Conservation (phyloP, 2,113 vertebrate genomes). For the Hyla sarda region DNA sequence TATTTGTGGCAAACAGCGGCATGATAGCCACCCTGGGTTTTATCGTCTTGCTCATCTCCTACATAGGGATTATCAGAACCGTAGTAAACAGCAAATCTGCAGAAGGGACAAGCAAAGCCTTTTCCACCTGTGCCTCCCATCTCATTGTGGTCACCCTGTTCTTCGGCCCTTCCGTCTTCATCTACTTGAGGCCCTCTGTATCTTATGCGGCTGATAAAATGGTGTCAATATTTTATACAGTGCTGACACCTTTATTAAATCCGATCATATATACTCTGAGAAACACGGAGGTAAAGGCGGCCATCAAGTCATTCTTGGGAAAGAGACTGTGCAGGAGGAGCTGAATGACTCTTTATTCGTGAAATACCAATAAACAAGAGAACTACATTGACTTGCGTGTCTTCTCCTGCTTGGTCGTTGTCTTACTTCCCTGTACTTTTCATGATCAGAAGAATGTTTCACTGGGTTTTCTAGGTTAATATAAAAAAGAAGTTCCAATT, state of each 20-base stretch:
- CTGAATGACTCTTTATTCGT: not conserved
- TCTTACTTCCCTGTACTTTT: no score
- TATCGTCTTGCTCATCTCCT: slow-evolving; percentile 33
- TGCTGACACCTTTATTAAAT: slow-evolving; percentile 42
- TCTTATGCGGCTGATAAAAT: slow-evolving; percentile 42
- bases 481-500: no score
- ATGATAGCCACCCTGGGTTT: slow-evolving; percentile 36
- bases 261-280: slow-evolving; percentile 55
- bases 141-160: slow-evolving; percentile 49
- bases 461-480: no score
- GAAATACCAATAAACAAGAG: not conserved
- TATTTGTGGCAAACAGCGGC: slow-evolving; percentile 51
- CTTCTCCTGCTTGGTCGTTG: not conserved
- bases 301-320: slow-evolving; percentile 7
- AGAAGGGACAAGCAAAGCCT: slow-evolving; percentile 37
- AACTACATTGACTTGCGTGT: not conserved
- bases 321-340: slow-evolving; percentile 6
- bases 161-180: slow-evolving; percentile 47
- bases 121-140: slow-evolving; percentile 49
- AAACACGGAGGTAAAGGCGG: slow-evolving; percentile 46
- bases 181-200: slow-evolving; percentile 48
- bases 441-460: no score
- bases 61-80: slow-evolving; percentile 44
- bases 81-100: slow-evolving; percentile 24
- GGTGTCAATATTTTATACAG: slow-evolving; percentile 52